Base-by-base conservation (phyloP, 2,888 invertebrate genomes). In the Barypeithes pellucidus region DNA sequence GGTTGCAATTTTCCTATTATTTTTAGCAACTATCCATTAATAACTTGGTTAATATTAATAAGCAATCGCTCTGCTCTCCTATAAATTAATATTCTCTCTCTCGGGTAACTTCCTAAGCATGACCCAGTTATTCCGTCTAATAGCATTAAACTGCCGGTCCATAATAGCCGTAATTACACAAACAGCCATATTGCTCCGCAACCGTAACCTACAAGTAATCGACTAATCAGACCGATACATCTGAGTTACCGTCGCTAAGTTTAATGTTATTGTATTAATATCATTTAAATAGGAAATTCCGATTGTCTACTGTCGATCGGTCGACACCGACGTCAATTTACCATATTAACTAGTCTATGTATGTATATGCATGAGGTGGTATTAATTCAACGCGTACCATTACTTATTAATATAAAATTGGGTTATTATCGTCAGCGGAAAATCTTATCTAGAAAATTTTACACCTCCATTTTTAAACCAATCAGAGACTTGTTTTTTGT, bases 61-160 rank as follows among this genome's bases (percentile, higher is more conserved):
- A 43, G 43, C 43, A 18, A 11, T n/a, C 54, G 29, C 43, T 43
- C 29, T 29, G 16, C n/a, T 24, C 43, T 29, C 20, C 57, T 43
- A 54, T 67, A 45, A 67, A 69, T 69, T 69, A 69, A 62, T 69
- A 69, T 69, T 54, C 62, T 39, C 18, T 65, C 69, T 69, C 61
- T 61, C 54, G 62, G 54, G 62, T 9, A 61, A 69, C 67, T 69
- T 69, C 61, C 61, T 14, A 24, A 60, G 65, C 36, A 47, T 47
- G 50, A 50, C 61, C 22, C 50, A 69, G 43, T 60, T 62, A 61
- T 69, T 69, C 47, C 47, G 43, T 33, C 36, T 62, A 69, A 62
- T 69, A 41, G 29, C 62, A 69, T 69, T 69, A 69, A 62, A 69
- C 61, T 61, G 29, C 61, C 62, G 52, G 60, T 65, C 60, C 54